Base-by-base conservation (phyloP, 2,888 invertebrate genomes). In the Hybos culiciformis region DNA sequence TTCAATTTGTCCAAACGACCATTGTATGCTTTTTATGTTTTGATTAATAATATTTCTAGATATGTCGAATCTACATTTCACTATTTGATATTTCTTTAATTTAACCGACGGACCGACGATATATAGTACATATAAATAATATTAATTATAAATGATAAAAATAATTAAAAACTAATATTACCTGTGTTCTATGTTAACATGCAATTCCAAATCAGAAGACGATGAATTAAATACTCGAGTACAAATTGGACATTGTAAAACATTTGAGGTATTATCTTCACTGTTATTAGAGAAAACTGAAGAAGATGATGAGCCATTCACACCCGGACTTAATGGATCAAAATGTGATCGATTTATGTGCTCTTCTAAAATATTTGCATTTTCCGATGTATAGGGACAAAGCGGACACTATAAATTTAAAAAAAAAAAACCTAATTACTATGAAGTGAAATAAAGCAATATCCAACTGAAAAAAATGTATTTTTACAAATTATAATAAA, bases 271-370 rank as follows among this genome's bases (percentile, higher is more conserved):
- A 2, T 69, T 68, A 39, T 45, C 46, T 44, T 51, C 46, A 17
- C 71, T 69, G 60, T 69, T 54, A n/a, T n/a, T n/a, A n/a, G n/a
- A n/a, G n/a, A n/a, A n/a, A n/a, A n/a, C n/a, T 36, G 71, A 72
- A 46, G 42, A 46, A 24, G 48, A 46, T 45, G 66, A 46, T 54
- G 60, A 44, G 59, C 17, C 66, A 63, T 51, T 68, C 60, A 50
- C 62, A 59, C 54, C 64, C 52, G 44, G 65, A 60, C 51, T 48
- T 59, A 50, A 66, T 45, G 55, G 56, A 55, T 71, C 32, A 66
- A 87, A 85, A 63, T 86, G 86, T 49, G 81, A 79, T 40, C 85
- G 73, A 62, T 87, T 86, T 58, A 86, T 81, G 62, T 87, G 87
- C 61, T 85, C 84, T 58, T 86, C 83, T 49, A 86, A 67, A 55